Conservation (phyloP, 2,113 vertebrate genomes). For the Alaudala cheleensis region DNA sequence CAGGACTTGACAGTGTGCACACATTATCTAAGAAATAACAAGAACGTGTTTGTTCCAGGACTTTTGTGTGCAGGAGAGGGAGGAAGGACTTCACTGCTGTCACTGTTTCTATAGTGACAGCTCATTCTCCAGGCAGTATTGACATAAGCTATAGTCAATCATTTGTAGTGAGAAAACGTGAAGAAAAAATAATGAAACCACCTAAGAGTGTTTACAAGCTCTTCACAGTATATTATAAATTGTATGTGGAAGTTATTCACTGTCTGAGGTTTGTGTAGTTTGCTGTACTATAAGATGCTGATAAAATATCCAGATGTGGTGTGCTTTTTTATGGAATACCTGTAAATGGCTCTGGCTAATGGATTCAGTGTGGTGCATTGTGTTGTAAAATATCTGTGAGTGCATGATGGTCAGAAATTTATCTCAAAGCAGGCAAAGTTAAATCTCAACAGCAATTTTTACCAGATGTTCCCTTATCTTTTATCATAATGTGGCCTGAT, state of each 20-base stretch:
- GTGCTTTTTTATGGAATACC: background rate
- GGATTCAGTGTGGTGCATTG: background rate
- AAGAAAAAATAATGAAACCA: background rate
- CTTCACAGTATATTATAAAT: background rate
- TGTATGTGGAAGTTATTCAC: background rate
- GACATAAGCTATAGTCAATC: background rate
- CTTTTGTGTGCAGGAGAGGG: background rate
- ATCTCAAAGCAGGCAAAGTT: background rate
- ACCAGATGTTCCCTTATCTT: background rate
- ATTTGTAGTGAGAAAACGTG: background rate
- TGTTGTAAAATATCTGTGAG: background rate
- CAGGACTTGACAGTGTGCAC: background rate
- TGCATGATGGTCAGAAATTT: background rate
- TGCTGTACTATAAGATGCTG: background rate
- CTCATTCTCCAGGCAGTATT: background rate
- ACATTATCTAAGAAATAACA: background rate
- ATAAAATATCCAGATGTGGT: background rate
- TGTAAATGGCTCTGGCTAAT: background rate
- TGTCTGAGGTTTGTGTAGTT: background rate
- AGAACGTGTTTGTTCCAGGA: conserved; percentile 15
- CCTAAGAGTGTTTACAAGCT: background rate
- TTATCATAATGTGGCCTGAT: background rate
- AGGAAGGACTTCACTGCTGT: conserved; percentile 24
- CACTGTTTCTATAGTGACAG: conserved; percentile 54
- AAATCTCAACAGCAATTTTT: background rate